Evolutionary conservation across 2,888 invertebrate species (phyloP).

Genomic region (Nineta flava): DNA sequence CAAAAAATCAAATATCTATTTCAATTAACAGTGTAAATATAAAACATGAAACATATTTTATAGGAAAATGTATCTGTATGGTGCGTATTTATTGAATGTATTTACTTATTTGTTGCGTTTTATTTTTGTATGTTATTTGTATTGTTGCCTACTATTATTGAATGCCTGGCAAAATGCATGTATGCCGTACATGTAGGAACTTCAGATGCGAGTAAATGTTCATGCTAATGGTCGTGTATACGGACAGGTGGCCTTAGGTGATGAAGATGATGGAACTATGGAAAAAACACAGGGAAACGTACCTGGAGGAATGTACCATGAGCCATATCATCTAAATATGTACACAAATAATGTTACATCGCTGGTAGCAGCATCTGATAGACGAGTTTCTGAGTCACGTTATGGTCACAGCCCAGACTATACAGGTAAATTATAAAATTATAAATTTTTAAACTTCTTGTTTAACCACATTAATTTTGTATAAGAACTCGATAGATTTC

Average conservation of each 20-base stretch:
- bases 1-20: no score
- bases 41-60: no score
- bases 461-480: background rate
- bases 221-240: slow-evolving; percentile 19
- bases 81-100: background rate
- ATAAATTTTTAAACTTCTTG: background rate
- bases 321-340: slow-evolving; percentile 21
- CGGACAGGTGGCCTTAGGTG: slow-evolving; percentile 20
- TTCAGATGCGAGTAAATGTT: slow-evolving; percentile 17
- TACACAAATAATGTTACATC: slow-evolving; percentile 11
- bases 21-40: no score
- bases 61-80: background rate
- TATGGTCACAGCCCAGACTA: slow-evolving; percentile 3
- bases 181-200: slow-evolving; percentile 12
- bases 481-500: no score
- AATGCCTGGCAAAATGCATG: background rate
- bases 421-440: background rate
- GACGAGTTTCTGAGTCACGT: background rate
- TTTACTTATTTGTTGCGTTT: background rate
- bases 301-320: slow-evolving; percentile 21
- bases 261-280: slow-evolving; percentile 21
- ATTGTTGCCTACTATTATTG: slow-evolving; percentile 2
- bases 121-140: background rate
- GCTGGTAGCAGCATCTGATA: background rate
- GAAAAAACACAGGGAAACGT: background rate